These are phyloP conservation scores for Rattus rattus DNA, from an alignment of 2,113 vertebrate species.

Conservation along the genomic window DNA sequence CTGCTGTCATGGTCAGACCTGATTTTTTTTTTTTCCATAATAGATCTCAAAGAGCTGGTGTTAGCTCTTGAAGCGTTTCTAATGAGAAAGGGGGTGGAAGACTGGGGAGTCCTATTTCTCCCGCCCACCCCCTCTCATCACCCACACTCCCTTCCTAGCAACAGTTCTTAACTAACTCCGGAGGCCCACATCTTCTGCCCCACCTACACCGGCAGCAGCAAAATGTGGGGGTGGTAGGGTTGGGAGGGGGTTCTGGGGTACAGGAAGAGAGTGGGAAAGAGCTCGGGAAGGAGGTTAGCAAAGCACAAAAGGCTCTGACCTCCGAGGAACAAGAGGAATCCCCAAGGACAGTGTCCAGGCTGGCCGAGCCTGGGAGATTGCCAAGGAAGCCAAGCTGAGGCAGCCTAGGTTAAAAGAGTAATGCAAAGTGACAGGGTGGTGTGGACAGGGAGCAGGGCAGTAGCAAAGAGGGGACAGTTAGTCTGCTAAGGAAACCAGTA, in stretches of 20 bases:
- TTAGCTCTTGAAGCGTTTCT: conserved; percentile 69
- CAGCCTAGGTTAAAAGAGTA: conserved; percentile 50
- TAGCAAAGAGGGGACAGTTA: neutral
- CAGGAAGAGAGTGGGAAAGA: conserved; percentile 29
- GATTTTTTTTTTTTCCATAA: conserved; percentile 37
- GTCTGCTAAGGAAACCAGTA: neutral
- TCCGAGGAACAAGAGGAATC: conserved; percentile 62
- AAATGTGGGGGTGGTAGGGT: conserved; percentile 68
- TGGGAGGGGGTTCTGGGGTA: neutral
- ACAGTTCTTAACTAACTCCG: conserved; percentile 58
- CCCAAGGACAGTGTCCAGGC: conserved; percentile 14
- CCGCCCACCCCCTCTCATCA: conserved; percentile 54
- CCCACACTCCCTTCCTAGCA: conserved; percentile 78
- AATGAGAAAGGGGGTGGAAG: conserved; percentile 56
- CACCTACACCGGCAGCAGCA: conserved; percentile 71
- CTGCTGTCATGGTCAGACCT: conserved; percentile 63
- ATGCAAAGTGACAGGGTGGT: neutral
- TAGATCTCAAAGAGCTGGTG: conserved; percentile 54
- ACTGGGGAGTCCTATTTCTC: conserved; percentile 69
- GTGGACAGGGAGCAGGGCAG: neutral
- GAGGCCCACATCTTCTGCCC: conserved; percentile 68
- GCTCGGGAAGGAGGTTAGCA: conserved; percentile 27
- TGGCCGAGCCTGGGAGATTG: conserved; percentile 26
- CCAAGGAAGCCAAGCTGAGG: conserved; percentile 54
- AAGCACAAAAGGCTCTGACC: conserved; percentile 69